Conservation (phyloP, 2,888 invertebrate species). For the Hypomecis atomaria region DNA sequence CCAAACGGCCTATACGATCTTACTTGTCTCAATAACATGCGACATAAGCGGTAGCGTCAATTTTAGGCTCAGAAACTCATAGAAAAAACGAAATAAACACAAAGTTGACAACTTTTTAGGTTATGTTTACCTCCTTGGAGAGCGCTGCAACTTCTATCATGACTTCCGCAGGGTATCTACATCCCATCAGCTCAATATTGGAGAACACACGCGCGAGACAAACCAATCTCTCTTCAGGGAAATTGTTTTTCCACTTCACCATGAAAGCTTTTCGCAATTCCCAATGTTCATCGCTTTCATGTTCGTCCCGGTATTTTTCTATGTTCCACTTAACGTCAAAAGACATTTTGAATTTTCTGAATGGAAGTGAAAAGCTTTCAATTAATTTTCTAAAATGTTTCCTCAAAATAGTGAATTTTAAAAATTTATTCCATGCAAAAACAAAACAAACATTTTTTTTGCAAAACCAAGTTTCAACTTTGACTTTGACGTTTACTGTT, state of each 20-base stretch:
- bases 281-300: conserved; percentile 97
- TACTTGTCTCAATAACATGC: no score
- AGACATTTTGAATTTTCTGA: conserved; percentile 51
- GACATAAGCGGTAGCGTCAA: no score
- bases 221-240: conserved; percentile 83
- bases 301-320: conserved; percentile 89
- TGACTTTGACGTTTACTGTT: no score
- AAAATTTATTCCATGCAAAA: no score
- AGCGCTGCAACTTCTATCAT: conserved; percentile 83
- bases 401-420: no score
- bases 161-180: conserved; percentile 84
- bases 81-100: no score
- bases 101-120: conserved; percentile 12
- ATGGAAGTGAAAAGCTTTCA: not conserved
- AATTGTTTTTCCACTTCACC: conserved; percentile 88
- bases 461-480: no score
- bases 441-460: no score
- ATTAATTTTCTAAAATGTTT: no score
- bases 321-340: conserved; percentile 87
- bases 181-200: conserved; percentile 87
- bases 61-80: no score
- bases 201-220: conserved; percentile 87
- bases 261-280: conserved; percentile 91
- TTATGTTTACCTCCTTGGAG: conserved; percentile 78
- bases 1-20: no score